Evolutionary conservation across 2,797 vertebrate genomes (phyloP).

Genomic region (Eulemur mongoz): DNA sequence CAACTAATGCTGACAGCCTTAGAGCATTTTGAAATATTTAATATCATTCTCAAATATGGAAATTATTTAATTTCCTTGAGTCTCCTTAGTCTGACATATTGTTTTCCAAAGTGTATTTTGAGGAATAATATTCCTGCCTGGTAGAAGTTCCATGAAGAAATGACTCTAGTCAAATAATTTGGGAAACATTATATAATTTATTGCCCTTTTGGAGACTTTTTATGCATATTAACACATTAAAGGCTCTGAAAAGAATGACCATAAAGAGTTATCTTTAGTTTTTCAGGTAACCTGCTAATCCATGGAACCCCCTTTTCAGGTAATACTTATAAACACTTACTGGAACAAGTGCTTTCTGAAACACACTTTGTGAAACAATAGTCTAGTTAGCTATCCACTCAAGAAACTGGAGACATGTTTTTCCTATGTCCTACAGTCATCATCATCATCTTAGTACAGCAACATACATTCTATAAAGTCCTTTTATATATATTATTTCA

Average conservation of each 20-base stretch:
- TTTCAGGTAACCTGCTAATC: background rate
- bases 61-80: constrained; percentile 50
- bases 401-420: background rate
- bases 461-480: background rate
- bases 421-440: background rate
- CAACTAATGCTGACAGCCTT: background rate
- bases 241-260: constrained; percentile 15
- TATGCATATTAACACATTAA: constrained; percentile 31
- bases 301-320: background rate
- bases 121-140: constrained; percentile 33
- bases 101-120: constrained; percentile 42
- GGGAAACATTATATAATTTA: background rate
- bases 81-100: background rate
- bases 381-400: background rate
- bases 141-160: constrained; percentile 35
- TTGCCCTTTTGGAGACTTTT: background rate
- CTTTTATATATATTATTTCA: background rate
- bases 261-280: background rate
- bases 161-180: constrained; percentile 32
- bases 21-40: constrained; percentile 14
- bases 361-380: constrained; percentile 6
- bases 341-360: background rate
- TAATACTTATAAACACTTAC: background rate
- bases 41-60: background rate
- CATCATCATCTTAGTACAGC: background rate